Conservation (phyloP, 92 coral and sea anemone genomes). For the Siderastrea siderea region DNA sequence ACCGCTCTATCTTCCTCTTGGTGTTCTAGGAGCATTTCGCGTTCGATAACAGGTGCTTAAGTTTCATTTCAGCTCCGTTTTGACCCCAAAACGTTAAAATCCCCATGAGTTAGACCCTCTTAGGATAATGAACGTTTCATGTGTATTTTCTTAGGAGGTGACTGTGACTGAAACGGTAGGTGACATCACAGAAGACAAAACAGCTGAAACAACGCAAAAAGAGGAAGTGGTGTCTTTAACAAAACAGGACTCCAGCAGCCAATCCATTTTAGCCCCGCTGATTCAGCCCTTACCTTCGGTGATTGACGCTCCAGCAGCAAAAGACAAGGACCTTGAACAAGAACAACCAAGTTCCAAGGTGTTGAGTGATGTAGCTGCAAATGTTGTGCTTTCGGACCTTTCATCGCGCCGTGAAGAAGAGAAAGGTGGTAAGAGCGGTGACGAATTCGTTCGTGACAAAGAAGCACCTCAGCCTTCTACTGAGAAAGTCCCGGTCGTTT, state of each 20-base stretch:
- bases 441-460: neutral
- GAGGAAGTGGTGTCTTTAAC: constrained; percentile 23
- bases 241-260: constrained; percentile 55
- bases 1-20: no score
- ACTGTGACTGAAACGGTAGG: neutral
- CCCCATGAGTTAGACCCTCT: no score
- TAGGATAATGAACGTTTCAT: neutral
- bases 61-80: no score
- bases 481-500: neutral
- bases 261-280: constrained; percentile 52
- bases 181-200: neutral
- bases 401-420: neutral
- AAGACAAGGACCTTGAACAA: neutral
- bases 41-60: no score
- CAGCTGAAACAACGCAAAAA: constrained; percentile 11
- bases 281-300: neutral
- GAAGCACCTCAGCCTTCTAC: constrained; percentile 10
- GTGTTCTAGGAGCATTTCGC: no score
- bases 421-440: neutral
- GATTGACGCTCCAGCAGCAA: neutral
- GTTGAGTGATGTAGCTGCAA: neutral
- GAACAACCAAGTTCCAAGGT: neutral
- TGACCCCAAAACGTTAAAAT: no score
- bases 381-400: neutral
- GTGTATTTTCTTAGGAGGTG: constrained; percentile 4